Evolutionary conservation across 2,888 invertebrate genomes (phyloP).

Genomic region (Polydrusus cervinus): DNA sequence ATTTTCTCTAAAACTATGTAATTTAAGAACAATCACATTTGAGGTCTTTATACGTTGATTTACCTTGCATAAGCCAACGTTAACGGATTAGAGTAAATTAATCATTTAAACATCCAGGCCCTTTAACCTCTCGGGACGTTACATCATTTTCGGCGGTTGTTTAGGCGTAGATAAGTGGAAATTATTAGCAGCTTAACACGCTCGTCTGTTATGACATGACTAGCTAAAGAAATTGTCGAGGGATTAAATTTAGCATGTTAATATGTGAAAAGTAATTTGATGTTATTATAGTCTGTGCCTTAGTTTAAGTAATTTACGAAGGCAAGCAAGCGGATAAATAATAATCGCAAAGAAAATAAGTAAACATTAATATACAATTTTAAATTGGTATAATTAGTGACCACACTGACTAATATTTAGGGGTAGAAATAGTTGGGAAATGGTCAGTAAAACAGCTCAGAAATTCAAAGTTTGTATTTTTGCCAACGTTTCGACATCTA

Average conservation of each 20-base stretch:
- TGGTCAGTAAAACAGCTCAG: no score
- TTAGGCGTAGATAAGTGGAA: constrained; percentile 28
- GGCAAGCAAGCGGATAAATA: no score
- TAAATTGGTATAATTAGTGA: no score
- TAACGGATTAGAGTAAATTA: constrained; percentile 19
- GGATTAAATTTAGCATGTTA: constrained; percentile 14
- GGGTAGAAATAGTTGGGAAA: no score
- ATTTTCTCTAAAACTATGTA: no score
- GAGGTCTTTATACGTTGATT: background rate
- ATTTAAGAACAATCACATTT: background rate
- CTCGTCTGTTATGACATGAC: background rate
- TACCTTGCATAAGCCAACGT: constrained; percentile 4
- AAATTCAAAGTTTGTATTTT: no score
- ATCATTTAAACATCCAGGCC: constrained; percentile 20
- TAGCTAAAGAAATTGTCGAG: constrained; percentile 14
- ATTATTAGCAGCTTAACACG: constrained; percentile 24
- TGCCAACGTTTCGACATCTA: no score
- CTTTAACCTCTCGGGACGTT: constrained; percentile 12
- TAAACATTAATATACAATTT: no score
- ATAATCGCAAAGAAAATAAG: no score
- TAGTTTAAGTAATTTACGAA: background rate
- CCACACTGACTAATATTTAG: no score
- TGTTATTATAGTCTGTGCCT: background rate
- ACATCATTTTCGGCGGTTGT: constrained; percentile 29
- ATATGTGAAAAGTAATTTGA: constrained; percentile 9